Evolutionary conservation across 2,113 vertebrate genomes (phyloP), one percentile per base, ranked within the genome.

Genomic region (Lagopus muta): DNA sequence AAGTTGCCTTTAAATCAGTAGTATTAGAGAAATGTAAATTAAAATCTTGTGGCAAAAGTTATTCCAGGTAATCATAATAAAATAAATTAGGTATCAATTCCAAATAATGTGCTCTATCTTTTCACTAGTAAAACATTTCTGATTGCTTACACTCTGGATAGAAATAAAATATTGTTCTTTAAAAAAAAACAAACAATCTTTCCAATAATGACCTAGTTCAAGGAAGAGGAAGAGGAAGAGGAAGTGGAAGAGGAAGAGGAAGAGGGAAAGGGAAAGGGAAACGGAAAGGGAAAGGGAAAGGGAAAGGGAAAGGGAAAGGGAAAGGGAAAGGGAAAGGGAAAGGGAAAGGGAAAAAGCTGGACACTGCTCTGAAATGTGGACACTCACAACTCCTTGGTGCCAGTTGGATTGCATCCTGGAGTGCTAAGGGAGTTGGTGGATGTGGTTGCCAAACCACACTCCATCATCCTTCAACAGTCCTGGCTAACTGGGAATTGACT

Each of bases 81-180:
- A 89, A 75, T 92, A 95, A 85, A 85, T 54, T 91, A 79, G 9
- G 43, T 82, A 72, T 85, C 54, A 69, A 79, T 75, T n/a, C 30
- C 14, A 75, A 75, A 60, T 3, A 65, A 17, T 8, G 32, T 65
- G 24, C 62, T 75, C 62, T 48, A 79, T 13, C 15, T 72, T 81
- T 90, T 65, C 40, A 79, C 40, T 91, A 73, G 87, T 76, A 62
- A 91, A 72, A 55, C 30, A 30, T 40, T n/a, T 88, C 64, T 91
- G 54, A 70, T 47, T 73, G 60, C 57, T 85, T 85, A 47, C 54
- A 73, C 54, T 73, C 91, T 90, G 34, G 76, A 58, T 76, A n/a
- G 82, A 20, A 50, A 87, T 75, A 86, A 81, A 76, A 66, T 40
- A 70, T 2, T 0, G 0, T 1, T 16, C 79, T 79, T 67, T n/a